Percentiles rank a stretch among this genome's conserved stretches.
Evolutionary conservation across 2,113 vertebrate species (phyloP).

Genomic region (Ceuthmochares aereus): DNA sequence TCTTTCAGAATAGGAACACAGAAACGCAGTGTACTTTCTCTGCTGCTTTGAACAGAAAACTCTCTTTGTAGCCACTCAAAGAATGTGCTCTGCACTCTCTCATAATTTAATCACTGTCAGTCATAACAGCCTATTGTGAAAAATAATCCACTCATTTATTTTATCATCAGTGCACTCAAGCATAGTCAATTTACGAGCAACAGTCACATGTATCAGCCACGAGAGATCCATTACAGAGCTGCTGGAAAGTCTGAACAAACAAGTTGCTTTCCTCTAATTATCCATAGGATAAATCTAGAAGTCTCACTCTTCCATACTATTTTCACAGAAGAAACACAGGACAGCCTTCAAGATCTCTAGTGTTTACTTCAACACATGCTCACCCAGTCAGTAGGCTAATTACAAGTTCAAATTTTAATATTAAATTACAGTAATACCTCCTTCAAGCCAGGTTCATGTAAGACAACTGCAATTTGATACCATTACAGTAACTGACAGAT

Average conservation of each 20-base stretch:
- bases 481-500: background rate
- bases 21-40: conserved; percentile 35
- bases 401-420: background rate
- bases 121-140: conserved; percentile 67
- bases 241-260: conserved; percentile 26
- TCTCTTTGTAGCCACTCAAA: conserved; percentile 14
- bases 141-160: conserved; percentile 70
- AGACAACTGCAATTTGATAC: background rate
- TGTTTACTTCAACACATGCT: background rate
- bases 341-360: background rate
- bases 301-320: background rate
- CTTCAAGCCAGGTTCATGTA: background rate
- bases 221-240: conserved; percentile 24
- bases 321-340: background rate
- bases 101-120: conserved; percentile 61
- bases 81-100: conserved; percentile 36
- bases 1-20: background rate
- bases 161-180: conserved; percentile 64
- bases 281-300: conserved; percentile 4
- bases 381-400: background rate
- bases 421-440: background rate
- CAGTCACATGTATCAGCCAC: conserved; percentile 50
- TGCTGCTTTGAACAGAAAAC: conserved; percentile 27
- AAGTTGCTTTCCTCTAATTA: conserved; percentile 42
- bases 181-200: conserved; percentile 54